Evolutionary conservation across 30 jellyfish, hydroid and myxozoan species (phyloP).

Genomic region (Aurelia aurita complex sp. Pacific): DNA sequence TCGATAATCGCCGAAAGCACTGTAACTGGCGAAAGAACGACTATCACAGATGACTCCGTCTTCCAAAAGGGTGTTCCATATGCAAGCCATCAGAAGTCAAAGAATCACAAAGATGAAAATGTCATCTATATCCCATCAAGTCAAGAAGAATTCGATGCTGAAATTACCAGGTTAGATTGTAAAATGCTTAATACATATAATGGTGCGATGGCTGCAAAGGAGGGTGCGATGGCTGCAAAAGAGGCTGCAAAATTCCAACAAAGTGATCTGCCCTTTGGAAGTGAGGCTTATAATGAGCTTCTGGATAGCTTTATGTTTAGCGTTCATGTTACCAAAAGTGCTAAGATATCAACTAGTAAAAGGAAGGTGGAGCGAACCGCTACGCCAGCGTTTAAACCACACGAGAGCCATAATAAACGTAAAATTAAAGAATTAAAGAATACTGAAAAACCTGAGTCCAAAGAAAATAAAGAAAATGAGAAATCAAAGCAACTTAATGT

Average conservation of each 20-base stretch:
- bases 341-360: no score
- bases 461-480: no score
- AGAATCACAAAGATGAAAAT: slow-evolving; percentile 23
- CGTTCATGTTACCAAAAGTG: slow-evolving; percentile 2
- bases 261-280: neutral
- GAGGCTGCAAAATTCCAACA: neutral
- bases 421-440: no score
- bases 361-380: no score
- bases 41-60: slow-evolving; percentile 11
- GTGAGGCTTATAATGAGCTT: slow-evolving; percentile 11
- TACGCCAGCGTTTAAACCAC: no score
- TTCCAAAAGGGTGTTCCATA: slow-evolving; percentile 48
- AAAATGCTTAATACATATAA: neutral
- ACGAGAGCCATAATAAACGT: no score
- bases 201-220: neutral
- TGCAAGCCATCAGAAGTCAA: slow-evolving; percentile 33
- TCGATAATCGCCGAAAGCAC: neutral
- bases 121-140: slow-evolving; percentile 69
- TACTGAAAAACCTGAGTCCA: no score
- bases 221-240: neutral
- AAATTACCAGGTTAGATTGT: slow-evolving; percentile 58
- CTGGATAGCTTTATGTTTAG: slow-evolving; percentile 23
- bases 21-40: neutral
- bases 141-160: slow-evolving; percentile 67
- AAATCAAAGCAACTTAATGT: no score